phyloP scores from a whole-genome alignment of 64 coral and sea anemone species.

The Astreopora myriophthalma region DNA sequence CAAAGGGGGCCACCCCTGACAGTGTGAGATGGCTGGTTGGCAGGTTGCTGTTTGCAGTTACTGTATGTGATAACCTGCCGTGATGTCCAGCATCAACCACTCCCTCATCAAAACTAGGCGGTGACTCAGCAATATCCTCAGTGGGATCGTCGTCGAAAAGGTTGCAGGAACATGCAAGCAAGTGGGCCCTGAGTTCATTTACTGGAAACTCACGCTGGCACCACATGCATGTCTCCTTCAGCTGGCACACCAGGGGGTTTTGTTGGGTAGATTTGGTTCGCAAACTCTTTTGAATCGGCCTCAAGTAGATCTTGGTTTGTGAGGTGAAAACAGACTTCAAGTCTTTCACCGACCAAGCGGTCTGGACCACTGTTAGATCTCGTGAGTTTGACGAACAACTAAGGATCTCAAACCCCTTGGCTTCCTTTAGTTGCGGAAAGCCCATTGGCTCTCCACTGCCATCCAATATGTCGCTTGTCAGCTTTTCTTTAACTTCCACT shows the following conservation, averaged over 20 bases:
- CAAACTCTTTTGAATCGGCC: slow-evolving; percentile 32
- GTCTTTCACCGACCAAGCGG: slow-evolving; percentile 33
- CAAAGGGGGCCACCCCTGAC: too few relatives aligned
- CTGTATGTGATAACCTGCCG: too few relatives aligned
- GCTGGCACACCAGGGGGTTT: neutral
- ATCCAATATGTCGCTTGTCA: slow-evolving; percentile 5
- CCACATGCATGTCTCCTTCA: neutral
- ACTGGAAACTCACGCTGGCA: neutral
- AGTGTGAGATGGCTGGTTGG: too few relatives aligned
- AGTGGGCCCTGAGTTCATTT: neutral
- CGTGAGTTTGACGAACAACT: slow-evolving; percentile 39
- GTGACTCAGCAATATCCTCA: too few relatives aligned
- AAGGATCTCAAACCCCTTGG: slow-evolving; percentile 57
- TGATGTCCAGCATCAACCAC: too few relatives aligned
- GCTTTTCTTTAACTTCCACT: slow-evolving; percentile 17
- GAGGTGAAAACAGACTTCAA: neutral
- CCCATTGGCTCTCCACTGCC: slow-evolving; percentile 7
- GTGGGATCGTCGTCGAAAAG: too few relatives aligned
- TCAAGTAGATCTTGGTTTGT: slow-evolving; percentile 53
- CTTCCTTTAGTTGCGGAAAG: slow-evolving; percentile 38
- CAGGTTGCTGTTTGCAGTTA: too few relatives aligned
- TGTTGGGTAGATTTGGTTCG: neutral
- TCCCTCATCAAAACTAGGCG: too few relatives aligned
- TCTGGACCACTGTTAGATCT: slow-evolving; percentile 34
- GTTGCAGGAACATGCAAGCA: neutral